Evolutionary conservation across 2,888 invertebrate species (phyloP), one percentile per base, ranked within the genome.

Genomic region (Heliconius ismenius): DNA sequence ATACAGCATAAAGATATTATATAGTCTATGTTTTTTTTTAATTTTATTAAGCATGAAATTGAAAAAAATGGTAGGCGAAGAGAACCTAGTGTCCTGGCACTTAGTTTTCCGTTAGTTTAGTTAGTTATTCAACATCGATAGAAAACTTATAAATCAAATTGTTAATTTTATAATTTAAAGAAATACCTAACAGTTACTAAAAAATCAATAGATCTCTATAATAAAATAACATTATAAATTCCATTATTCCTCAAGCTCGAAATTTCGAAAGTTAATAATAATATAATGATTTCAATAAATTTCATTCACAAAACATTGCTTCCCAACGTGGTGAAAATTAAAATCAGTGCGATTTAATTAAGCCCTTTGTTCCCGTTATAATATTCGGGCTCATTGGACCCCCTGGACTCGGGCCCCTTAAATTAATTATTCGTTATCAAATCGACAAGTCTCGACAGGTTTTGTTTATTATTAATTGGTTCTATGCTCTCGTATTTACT

Each of bases 401-500:
- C 84, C 64, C 76, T 70, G 80, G 78, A 73, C 79, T 70, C 77
- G 70, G n/a, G 21, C 79, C 77, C 78, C 81, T 85, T 88, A 88
- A 89, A 91, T 91, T 91, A 90, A 91, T 91, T 86, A 89, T 83
- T 87, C 84, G 86, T 90, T 88, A 91, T 90, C 89, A 89, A 89
- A 90, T 91, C 88, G 89, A 87, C 88, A 84, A 76, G 86, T 83
- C 82, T 84, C 86, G 81, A 82, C 84, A 86, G 88, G 84, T 85
- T 80, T 81, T 84, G 82, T 84, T 86, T 87, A 83, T 75, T 77
- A 75, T 68, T 73, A 69, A 75, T 77, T n/a, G 49, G 58, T 58
- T 72, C 43, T 73, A 39, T 39, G 36, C 49, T 72, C 58, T 62
- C 26, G 58, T 43, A 39, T 67, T 36, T 69, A 69, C 49, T 73